Conservation (phyloP, 2,797 vertebrate genomes). For the Hydrophis major region DNA sequence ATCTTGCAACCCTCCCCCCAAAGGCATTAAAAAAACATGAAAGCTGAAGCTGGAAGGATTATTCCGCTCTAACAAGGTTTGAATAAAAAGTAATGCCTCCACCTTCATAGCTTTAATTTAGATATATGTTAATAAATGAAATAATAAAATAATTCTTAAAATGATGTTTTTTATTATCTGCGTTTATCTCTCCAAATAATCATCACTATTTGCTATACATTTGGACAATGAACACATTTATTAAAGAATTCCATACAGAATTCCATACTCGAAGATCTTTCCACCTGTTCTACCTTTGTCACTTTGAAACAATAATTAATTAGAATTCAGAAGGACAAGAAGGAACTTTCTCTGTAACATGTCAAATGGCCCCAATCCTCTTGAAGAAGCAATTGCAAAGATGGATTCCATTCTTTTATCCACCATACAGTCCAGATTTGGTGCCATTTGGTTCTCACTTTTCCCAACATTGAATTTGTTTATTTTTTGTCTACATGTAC, state of each 20-base stretch:
- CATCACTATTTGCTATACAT: neutral
- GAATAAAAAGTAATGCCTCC: neutral
- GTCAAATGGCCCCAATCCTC: neutral
- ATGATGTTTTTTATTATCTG: neutral
- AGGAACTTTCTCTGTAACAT: neutral
- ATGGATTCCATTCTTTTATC: neutral
- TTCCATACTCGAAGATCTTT: neutral
- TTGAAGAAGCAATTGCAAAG: neutral
- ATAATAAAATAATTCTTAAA: neutral
- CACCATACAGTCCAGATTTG: neutral
- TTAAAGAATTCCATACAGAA: neutral
- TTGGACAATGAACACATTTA: neutral
- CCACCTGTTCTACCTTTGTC: neutral
- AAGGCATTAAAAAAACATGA: neutral
- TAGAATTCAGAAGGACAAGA: neutral
- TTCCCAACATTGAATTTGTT: neutral
- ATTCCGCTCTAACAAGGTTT: neutral
- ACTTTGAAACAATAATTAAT: neutral
- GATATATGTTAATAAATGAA: neutral
- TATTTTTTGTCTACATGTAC: neutral
- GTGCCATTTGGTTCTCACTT: neutral
- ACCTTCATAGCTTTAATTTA: neutral
- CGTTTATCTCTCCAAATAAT: neutral
- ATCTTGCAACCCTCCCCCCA: neutral
- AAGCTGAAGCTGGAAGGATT: neutral